Evolutionary conservation across 2,888 invertebrate genomes (phyloP).

Genomic region (Aproaerema taeniolella): DNA sequence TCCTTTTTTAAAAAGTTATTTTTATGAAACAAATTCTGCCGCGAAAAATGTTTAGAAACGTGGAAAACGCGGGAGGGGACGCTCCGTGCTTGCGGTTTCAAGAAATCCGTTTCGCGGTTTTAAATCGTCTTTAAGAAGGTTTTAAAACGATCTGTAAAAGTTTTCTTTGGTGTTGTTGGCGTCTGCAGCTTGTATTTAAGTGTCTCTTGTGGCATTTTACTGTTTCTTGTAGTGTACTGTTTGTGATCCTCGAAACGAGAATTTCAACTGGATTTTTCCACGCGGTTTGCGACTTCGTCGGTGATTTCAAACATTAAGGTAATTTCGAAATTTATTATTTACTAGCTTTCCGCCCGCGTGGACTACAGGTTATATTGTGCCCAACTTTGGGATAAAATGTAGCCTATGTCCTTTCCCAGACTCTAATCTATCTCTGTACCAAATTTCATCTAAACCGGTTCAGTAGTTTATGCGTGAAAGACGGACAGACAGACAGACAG

Average conservation of each 20-base stretch:
- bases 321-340: too few relatives aligned
- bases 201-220: constrained; percentile 27
- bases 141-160: constrained; percentile 26
- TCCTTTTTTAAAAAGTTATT: constrained; percentile 44
- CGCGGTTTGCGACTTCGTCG: neutral
- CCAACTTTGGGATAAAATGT: too few relatives aligned
- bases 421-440: too few relatives aligned
- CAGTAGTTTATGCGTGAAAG: too few relatives aligned
- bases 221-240: constrained; percentile 6
- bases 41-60: neutral
- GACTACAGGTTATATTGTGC: too few relatives aligned
- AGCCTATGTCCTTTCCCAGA: too few relatives aligned
- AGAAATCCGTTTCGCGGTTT: constrained; percentile 21
- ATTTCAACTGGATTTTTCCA: constrained; percentile 17
- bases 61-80: constrained; percentile 31
- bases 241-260: neutral
- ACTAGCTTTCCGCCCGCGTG: too few relatives aligned
- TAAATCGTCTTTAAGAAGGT: constrained; percentile 25
- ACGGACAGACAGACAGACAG: too few relatives aligned
- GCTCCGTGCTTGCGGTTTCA: too few relatives aligned
- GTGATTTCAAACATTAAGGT: constrained; percentile 19
- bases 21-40: constrained; percentile 37
- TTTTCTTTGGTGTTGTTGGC: constrained; percentile 25
- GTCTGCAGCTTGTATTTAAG: neutral
- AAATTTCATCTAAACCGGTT: too few relatives aligned